phyloP scores from a whole-genome alignment of 2,888 invertebrate species.

The Uropetala carovei region DNA sequence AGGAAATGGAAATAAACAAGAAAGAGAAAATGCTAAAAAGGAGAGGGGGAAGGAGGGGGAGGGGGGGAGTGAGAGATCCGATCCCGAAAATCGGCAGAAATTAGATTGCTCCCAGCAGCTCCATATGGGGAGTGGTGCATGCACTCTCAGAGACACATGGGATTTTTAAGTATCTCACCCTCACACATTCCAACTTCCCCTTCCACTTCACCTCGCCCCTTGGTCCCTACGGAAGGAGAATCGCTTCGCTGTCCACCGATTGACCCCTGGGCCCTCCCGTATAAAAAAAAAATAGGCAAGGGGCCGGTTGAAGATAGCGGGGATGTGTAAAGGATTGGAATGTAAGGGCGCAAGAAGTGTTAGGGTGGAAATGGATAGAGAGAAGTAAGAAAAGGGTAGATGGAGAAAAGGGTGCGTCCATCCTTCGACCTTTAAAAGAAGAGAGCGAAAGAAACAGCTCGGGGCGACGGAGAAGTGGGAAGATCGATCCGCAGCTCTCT shows the following conservation, averaged over 20 bases:
- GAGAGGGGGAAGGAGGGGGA: background rate
- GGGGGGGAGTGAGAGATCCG: too few relatives aligned
- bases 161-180: background rate
- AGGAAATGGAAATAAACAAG: background rate
- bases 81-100: constrained; percentile 5
- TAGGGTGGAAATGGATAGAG: background rate
- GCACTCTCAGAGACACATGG: background rate
- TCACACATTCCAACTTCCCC: background rate
- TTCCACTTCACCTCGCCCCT: background rate
- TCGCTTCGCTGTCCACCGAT: background rate
- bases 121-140: background rate
- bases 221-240: background rate
- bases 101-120: background rate
- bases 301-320: background rate
- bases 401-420: background rate
- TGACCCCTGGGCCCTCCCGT: background rate
- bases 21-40: background rate
- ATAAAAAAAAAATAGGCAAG: background rate
- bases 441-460: constrained; percentile 33
- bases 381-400: background rate
- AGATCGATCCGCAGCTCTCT: constrained; percentile 39
- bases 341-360: too few relatives aligned
- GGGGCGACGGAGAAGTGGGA: background rate
- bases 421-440: background rate
- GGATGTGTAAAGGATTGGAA: too few relatives aligned